Conservation (phyloP, 2,888 invertebrate species). For the Miltochrista miniata region DNA sequence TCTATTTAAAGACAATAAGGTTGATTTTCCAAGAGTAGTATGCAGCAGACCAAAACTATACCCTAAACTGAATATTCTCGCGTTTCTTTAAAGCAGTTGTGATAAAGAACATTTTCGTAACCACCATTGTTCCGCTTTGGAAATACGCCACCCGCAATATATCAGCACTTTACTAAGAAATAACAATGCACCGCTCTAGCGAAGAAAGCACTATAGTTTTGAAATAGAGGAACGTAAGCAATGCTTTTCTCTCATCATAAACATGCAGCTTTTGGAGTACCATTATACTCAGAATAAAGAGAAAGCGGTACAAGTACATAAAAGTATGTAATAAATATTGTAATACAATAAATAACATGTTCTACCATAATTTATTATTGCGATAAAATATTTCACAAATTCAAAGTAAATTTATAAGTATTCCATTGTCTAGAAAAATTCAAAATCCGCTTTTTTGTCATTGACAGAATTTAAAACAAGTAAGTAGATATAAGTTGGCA, state of each 20-base stretch:
- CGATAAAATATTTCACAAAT: too few species aligned
- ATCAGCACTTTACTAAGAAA: slow-evolving; percentile 75
- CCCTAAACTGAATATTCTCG: slow-evolving; percentile 54
- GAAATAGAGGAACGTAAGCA: slow-evolving; percentile 63
- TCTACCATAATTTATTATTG: too few species aligned
- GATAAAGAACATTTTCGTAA: slow-evolving; percentile 63
- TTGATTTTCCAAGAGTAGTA: slow-evolving; percentile 28
- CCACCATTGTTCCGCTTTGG: slow-evolving; percentile 49
- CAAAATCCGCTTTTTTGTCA: too few species aligned
- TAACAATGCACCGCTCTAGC: slow-evolving; percentile 71
- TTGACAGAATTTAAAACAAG: too few species aligned
- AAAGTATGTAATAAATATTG: too few species aligned
- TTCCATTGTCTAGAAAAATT: slow-evolving; percentile 20
- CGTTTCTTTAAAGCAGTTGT: slow-evolving; percentile 52
- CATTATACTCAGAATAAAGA: slow-evolving; percentile 38
- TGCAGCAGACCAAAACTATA: slow-evolving; percentile 50
- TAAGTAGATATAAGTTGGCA: too few species aligned
- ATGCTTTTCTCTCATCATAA: slow-evolving; percentile 70
- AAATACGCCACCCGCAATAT: slow-evolving; percentile 67
- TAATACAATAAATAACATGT: too few species aligned
- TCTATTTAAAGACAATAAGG: slow-evolving; percentile 35
- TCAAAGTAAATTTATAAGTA: too few species aligned
- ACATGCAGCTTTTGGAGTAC: slow-evolving; percentile 44
- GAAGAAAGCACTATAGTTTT: slow-evolving; percentile 65
- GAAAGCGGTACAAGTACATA: slow-evolving; percentile 8